Base-by-base conservation (phyloP, 2,888 invertebrate genomes). In the Strigamia transsilvanica region DNA sequence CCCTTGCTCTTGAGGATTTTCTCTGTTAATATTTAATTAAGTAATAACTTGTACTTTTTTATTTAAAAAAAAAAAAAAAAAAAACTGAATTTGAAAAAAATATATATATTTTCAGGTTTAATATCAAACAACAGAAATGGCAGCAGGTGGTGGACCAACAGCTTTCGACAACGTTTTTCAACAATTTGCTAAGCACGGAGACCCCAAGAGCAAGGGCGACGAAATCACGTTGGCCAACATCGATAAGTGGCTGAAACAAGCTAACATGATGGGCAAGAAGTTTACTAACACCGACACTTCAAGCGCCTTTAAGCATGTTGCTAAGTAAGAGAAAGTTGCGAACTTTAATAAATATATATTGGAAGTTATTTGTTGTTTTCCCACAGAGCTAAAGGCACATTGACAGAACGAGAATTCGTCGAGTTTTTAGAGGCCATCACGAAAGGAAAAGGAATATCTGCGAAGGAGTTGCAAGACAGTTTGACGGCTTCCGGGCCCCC, bases 171-270 rank as follows among this genome's bases (percentile, higher is more conserved):
- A 79, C 23, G 79, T 79, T 38, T 79, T 79, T n/a, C 38, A 38
- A 18, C 41, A 38, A 13, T 96, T 95, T 87, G 93, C 94, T 7
- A 94, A 94, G 89, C 96, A 95, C 87, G 96, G 95, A 0, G 95
- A 96, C 87, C 90, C 91, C 2, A 94, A 94, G 87, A 93, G 94
- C 18, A 95, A 95, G 86, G 96, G 95, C 0, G 94, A 93, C 88
- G 90, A 91, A 66, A 94, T 96, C 84, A 95, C 95, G 0, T 90
- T 96, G n/a, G 94, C 94, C 9, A 95, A 96, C 88, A 93, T 94
- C 86, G 96, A 96, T 88, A 96, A 96, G 89, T 96, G 96, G 96
- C 93, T 96, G 93, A 96, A 95, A 86, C 96, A 96, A 87, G 95
- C 96, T 0, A 93, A 92, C 86, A 87, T 89, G 79, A 96, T 92